Evolutionary conservation across 2,797 vertebrate species (phyloP).

Genomic region (Rhodeus uyekii): DNA sequence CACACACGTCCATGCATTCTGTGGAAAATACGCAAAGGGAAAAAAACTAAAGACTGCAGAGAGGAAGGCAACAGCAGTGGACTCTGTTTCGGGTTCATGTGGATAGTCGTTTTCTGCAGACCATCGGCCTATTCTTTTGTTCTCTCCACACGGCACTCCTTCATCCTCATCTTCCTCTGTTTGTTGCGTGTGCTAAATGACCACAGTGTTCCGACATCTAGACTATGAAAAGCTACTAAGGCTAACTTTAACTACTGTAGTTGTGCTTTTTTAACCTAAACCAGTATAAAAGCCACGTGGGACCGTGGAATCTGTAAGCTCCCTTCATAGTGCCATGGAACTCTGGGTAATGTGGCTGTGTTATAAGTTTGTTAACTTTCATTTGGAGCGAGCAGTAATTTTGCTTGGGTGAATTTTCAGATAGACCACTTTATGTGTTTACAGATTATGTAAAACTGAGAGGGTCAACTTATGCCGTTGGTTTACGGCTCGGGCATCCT

Average conservation of each 20-base stretch:
- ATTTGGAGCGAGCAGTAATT: slow-evolving; percentile 5
- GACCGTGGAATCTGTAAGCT: slow-evolving; percentile 29
- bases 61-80: slow-evolving; percentile 41
- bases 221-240: slow-evolving; percentile 31
- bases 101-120: slow-evolving; percentile 32
- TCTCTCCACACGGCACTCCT: slow-evolving; percentile 5
- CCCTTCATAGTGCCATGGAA: slow-evolving; percentile 25
- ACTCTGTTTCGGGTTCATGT: slow-evolving; percentile 37
- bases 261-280: slow-evolving; percentile 39
- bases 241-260: slow-evolving; percentile 36
- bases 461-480: neutral
- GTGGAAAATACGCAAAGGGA: slow-evolving; percentile 25
- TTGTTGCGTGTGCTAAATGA: slow-evolving; percentile 32
- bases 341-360: slow-evolving; percentile 42
- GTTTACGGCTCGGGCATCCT: neutral
- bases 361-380: slow-evolving; percentile 25
- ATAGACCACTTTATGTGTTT: slow-evolving; percentile 18
- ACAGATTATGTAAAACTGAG: neutral
- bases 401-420: slow-evolving; percentile 7
- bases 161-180: slow-evolving; percentile 22
- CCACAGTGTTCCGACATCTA: neutral
- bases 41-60: slow-evolving; percentile 17
- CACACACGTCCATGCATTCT: slow-evolving; percentile 41
- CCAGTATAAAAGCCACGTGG: slow-evolving; percentile 30
- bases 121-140: slow-evolving; percentile 12